Percentiles rank a stretch among this genome's conserved stretches.
phyloP scores from a whole-genome alignment of 2,797 vertebrate genomes.

The Threskiornis aethiopicus region DNA sequence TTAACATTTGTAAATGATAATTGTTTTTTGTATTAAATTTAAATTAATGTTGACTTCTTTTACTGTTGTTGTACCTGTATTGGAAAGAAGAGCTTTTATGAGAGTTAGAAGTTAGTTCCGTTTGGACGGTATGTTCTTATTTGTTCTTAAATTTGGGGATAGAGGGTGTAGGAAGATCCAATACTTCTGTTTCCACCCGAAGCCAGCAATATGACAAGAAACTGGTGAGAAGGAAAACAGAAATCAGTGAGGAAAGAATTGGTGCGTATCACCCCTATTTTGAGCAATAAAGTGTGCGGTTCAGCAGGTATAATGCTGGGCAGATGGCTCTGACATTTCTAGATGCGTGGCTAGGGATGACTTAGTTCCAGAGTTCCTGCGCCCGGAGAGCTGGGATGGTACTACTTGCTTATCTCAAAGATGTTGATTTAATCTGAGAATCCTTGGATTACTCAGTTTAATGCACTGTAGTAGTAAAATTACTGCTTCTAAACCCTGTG shows the following conservation, averaged over 20 bases:
- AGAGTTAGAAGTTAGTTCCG: neutral
- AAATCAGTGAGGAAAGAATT: neutral
- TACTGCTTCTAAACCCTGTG: neutral
- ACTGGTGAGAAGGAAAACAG: neutral
- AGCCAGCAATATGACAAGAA: neutral
- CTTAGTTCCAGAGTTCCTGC: neutral
- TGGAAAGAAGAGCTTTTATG: neutral
- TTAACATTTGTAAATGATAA: constrained; percentile 50
- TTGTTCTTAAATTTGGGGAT: neutral
- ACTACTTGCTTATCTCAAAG: neutral
- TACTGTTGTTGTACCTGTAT: neutral
- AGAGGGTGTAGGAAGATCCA: neutral
- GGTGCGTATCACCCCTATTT: neutral
- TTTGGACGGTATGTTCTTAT: neutral
- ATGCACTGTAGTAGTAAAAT: neutral
- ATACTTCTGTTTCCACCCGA: neutral
- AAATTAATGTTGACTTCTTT: constrained; percentile 20
- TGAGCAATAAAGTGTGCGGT: neutral
- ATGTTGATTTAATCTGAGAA: neutral
- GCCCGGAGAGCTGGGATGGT: neutral
- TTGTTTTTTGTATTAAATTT: neutral
- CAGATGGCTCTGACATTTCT: neutral
- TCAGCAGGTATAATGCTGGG: neutral
- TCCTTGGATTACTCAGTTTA: neutral
- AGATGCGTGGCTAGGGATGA: neutral